Percentiles rank a stretch among this genome's conserved stretches.
Conservation (phyloP, 2,113 vertebrate genomes). For the human (Homo sapiens) region GRCh38 chr1:201150001-201150500, state of each 20-base stretch:
- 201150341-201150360: not conserved
- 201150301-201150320: not conserved
- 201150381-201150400: not conserved
- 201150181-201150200: not conserved
- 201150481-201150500: not conserved
- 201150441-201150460: fast-evolving
- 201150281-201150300: not conserved
- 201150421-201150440: not conserved
- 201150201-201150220: not conserved
- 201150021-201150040: not conserved
- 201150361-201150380: not conserved
- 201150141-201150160: not conserved
- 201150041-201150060: not conserved
- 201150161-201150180: not conserved
- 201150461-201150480: no score
- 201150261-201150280: no score
- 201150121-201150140: not conserved
- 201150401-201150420: fast-evolving
- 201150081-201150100: not conserved
- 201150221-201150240: not conserved
- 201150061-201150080: not conserved
- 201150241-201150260: not conserved
- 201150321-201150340: not conserved
- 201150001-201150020: not conserved
- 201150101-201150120: not conserved